Evolutionary conservation across 2,888 invertebrate species (phyloP), one percentile per base, ranked within the genome.

Genomic region (Diabrotica balteata): DNA sequence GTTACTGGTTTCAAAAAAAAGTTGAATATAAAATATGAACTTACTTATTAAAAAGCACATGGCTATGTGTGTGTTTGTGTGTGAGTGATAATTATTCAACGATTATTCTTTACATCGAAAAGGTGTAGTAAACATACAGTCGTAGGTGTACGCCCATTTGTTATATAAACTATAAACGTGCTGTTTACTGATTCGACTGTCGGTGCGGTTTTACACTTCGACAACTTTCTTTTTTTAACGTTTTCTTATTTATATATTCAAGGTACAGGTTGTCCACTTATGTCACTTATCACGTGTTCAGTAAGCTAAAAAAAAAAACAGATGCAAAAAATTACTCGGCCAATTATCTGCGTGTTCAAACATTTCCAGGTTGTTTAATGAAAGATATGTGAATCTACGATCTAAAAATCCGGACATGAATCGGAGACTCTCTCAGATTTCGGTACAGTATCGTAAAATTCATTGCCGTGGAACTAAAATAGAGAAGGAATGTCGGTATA

Each of bases 71-170:
- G 32, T 60, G 60, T 68, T 66, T 66, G 59, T 67, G 60, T 57
- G 62, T 71, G 11, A 11, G 66, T 55, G 46, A 49, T 69, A 63
- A 71, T 71, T 71, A 71, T 66, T 71, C 69, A 69, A 61, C 64
- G 66, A 71, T 71, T 72, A 72, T 70, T 67, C 68, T 62, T 61
- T 67, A 72, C 71, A 73, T 66, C 62, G 70, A 69, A 72, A 68
- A 75, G 72, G 70, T 69, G 75, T 71, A 63, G 60, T 60, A 60
- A 9, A 58, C 46, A 58, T 17, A 46, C 17, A 45, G 59, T 65
- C 63, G 71, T 75, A 66, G 74, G 73, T 65, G 72, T 68, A 57
- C 59, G 71, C 63, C 71, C 72, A 72, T 75, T 72, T 73, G 73
- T 75, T 72, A 70, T 63, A 71, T 69, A 68, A 63, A 72, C 52